Evolutionary conservation across 1,140 invertebrate species (phyloP).

Genomic region (Oscheius sp.): DNA sequence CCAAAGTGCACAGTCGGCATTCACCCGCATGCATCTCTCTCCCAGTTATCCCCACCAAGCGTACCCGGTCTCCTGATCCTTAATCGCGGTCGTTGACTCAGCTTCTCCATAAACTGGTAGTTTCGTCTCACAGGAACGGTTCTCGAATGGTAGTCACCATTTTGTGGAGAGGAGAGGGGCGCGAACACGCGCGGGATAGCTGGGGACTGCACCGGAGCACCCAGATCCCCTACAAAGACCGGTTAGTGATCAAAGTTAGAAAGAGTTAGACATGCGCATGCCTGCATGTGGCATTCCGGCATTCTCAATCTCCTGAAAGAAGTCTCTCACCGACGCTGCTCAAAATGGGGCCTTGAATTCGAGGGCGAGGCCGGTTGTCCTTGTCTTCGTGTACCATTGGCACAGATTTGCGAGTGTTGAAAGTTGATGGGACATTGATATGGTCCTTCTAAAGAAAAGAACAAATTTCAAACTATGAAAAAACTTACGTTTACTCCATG

Average conservation of each 20-base stretch:
- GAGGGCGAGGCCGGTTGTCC: background rate
- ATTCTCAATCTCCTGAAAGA: background rate
- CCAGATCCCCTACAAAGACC: constrained; percentile 10
- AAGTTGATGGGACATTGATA: background rate
- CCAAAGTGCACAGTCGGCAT: no score
- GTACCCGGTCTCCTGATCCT: constrained; percentile 36
- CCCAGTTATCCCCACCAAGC: background rate
- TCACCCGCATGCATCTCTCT: no score
- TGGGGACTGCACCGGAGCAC: background rate
- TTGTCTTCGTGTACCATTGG: background rate
- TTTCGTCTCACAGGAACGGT: background rate
- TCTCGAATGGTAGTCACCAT: constrained; percentile 17
- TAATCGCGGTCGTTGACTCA: constrained; percentile 30
- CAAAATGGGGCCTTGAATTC: background rate
- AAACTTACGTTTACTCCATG: background rate
- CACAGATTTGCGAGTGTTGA: background rate
- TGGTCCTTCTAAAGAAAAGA: background rate
- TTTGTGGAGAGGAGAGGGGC: background rate
- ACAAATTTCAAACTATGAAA: background rate
- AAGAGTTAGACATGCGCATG: no score
- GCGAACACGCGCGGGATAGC: background rate
- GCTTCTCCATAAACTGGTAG: constrained; percentile 18
- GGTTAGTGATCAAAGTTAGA: constrained; percentile 6
- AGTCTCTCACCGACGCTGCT: background rate
- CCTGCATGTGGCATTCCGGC: no score